Conservation (phyloP, 2,888 invertebrate species). For the Lacanobia oleracea region DNA sequence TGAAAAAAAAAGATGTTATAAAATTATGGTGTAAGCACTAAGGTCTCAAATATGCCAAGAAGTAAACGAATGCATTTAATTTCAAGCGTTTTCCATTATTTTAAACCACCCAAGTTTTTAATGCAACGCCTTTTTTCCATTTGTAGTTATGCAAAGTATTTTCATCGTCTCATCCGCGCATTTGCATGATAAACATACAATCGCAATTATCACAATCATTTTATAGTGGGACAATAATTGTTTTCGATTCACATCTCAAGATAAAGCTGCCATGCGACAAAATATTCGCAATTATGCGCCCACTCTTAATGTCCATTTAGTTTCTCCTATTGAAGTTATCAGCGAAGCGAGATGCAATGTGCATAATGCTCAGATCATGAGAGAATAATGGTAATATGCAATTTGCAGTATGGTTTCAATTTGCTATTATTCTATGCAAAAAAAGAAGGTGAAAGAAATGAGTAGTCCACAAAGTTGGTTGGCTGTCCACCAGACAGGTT, state of each 20-base stretch:
- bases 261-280: constrained; percentile 57
- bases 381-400: constrained; percentile 44
- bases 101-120: constrained; percentile 2
- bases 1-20: background rate
- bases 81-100: constrained; percentile 5
- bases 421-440: constrained; percentile 16
- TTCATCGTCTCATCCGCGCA: constrained; percentile 1
- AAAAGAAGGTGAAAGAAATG: background rate
- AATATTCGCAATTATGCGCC: constrained; percentile 60
- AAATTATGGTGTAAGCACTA: constrained; percentile 11
- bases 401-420: constrained; percentile 40
- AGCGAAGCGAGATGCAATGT: constrained; percentile 32
- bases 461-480: constrained; percentile 2
- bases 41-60: constrained; percentile 13
- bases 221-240: constrained; percentile 54
- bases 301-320: constrained; percentile 56
- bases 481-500: background rate
- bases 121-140: constrained; percentile 20
- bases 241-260: constrained; percentile 59
- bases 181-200: constrained; percentile 43
- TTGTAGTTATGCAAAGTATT: constrained; percentile 21
- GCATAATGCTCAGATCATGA: constrained; percentile 48
- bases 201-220: constrained; percentile 43
- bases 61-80: constrained; percentile 4
- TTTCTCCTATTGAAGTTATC: constrained; percentile 57